A percentile compares a stretch with the other conserved stretches of the same genome.
Evolutionary conservation across 2,888 invertebrate species (phyloP).

Genomic region (Oscheius myriophilus): DNA sequence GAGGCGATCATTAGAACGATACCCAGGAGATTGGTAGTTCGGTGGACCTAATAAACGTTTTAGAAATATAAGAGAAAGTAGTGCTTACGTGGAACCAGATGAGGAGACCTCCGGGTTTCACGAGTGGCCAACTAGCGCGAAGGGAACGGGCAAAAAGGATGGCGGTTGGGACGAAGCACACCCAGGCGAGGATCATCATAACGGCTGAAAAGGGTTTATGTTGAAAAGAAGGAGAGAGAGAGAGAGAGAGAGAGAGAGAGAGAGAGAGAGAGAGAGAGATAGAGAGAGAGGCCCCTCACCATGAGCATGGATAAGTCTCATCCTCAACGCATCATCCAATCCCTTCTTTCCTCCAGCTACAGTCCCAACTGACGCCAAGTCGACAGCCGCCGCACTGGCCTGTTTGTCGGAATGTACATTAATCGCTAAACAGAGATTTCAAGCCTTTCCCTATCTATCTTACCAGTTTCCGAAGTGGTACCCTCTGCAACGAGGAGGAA

Average conservation of each 20-base stretch:
- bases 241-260: no score
- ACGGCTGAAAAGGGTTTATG: conserved; percentile 32
- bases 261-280: no score
- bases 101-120: conserved; percentile 52
- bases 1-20: conserved; percentile 50
- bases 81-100: conserved; percentile 59
- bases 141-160: conserved; percentile 54
- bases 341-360: conserved; percentile 16
- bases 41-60: conserved; percentile 44
- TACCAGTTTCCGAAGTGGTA: conserved; percentile 25
- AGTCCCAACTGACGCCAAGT: background rate
- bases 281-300: conserved; percentile 1
- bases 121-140: conserved; percentile 48
- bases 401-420: background rate
- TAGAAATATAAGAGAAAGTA: background rate
- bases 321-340: conserved; percentile 17
- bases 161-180: conserved; percentile 52
- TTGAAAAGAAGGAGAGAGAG: no score
- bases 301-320: conserved; percentile 34
- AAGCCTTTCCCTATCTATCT: background rate
- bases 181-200: conserved; percentile 58
- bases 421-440: background rate
- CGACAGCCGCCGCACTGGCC: background rate
- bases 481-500: conserved; percentile 42
- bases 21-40: conserved; percentile 49